Evolutionary conservation across 2,113 vertebrate species (phyloP).

Genomic region (Hiodon alosoides): DNA sequence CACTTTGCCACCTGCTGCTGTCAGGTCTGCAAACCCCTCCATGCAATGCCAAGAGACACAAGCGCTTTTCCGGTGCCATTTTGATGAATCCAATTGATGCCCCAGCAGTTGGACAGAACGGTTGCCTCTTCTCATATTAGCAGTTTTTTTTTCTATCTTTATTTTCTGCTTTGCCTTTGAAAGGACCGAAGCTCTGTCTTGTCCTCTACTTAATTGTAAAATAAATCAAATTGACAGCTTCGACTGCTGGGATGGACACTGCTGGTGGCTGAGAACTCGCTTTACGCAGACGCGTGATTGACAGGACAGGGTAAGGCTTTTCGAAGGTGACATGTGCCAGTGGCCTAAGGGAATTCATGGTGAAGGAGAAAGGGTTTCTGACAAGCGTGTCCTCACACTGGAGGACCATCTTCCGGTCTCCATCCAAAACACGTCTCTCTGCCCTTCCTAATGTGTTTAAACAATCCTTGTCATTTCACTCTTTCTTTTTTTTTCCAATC

Average conservation of each 20-base stretch:
- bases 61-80: neutral
- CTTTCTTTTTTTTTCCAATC: neutral
- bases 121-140: neutral
- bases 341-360: neutral
- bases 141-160: neutral
- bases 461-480: neutral
- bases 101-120: neutral
- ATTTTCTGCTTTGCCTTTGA: neutral
- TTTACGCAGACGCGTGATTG: neutral
- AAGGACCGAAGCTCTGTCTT: neutral
- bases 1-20: neutral
- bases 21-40: neutral
- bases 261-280: slow-evolving; percentile 20
- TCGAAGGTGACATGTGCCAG: neutral
- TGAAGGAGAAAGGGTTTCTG: neutral
- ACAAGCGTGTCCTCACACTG: neutral
- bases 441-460: neutral
- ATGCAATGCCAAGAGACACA: neutral
- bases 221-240: slow-evolving; percentile 34
- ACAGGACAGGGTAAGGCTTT: neutral
- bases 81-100: neutral
- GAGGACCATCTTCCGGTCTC: neutral
- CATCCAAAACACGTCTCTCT: neutral
- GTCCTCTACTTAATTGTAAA: neutral
- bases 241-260: slow-evolving; percentile 28